These are phyloP conservation scores for Canis aureus DNA, from an alignment of 2,113 vertebrate genomes.

Conservation along the genomic window DNA sequence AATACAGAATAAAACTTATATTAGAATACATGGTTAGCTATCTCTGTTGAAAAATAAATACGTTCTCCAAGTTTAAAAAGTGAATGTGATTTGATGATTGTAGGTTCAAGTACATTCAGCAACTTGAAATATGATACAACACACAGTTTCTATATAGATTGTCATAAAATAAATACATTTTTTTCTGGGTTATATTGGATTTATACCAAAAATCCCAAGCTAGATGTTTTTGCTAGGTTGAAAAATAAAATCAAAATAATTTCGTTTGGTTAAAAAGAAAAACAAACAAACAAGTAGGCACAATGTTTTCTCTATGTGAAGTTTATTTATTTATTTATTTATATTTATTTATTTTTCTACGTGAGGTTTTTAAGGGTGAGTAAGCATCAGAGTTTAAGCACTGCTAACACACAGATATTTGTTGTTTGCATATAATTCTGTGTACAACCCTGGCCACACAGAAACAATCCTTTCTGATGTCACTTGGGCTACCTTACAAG, in stretches of 20 bases:
- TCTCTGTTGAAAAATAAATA: not conserved
- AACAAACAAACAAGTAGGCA: not conserved
- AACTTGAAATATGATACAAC: not conserved
- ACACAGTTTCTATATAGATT: slow-evolving; percentile 35
- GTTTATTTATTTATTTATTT: not conserved
- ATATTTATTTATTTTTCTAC: not conserved
- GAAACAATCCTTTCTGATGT: slow-evolving; percentile 56
- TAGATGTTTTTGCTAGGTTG: not conserved
- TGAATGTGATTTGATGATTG: not conserved
- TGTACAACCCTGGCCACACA: slow-evolving; percentile 49
- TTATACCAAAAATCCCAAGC: slow-evolving; percentile 34
- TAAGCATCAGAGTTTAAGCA: slow-evolving; percentile 49
- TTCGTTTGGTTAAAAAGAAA: not conserved
- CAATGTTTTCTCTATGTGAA: not conserved
- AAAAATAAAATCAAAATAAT: slow-evolving; percentile 55
- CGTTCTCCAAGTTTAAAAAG: slow-evolving; percentile 12
- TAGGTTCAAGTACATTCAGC: not conserved
- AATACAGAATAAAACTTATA: not conserved
- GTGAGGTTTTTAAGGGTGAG: not conserved
- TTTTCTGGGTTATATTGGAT: slow-evolving; percentile 21
- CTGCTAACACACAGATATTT: slow-evolving; percentile 43
- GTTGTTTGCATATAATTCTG: slow-evolving; percentile 65
- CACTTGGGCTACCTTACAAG: slow-evolving; percentile 57
- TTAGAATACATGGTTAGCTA: not conserved
- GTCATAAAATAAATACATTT: not conserved